Conservation (phyloP, 2,888 invertebrate genomes). For the Entomobrya multifasciata region DNA sequence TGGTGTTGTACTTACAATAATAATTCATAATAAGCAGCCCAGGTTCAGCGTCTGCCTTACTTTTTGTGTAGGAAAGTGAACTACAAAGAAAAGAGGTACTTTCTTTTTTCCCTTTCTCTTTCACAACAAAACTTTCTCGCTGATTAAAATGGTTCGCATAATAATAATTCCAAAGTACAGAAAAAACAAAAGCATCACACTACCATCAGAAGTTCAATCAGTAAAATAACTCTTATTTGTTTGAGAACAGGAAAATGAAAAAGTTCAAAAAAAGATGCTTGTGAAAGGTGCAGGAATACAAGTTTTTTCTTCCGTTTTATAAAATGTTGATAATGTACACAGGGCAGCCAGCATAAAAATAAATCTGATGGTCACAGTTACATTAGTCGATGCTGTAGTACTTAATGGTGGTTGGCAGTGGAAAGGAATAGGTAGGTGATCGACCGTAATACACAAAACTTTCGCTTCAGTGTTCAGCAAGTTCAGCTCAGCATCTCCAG, state of each 20-base stretch:
- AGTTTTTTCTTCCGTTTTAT: background rate
- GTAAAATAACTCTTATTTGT: background rate
- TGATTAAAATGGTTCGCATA: background rate
- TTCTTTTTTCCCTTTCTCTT: background rate
- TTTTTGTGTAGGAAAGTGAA: background rate
- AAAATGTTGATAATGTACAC: background rate
- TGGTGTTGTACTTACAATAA: constrained; percentile 22
- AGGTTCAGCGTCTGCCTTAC: background rate
- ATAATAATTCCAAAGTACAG: background rate
- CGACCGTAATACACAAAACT: background rate
- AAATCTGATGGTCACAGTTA: background rate
- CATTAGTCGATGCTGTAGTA: too few relatives aligned
- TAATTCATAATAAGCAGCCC: constrained; percentile 30
- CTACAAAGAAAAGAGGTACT: background rate
- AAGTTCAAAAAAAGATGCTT: too few relatives aligned
- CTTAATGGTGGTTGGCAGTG: background rate
- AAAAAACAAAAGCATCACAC: background rate
- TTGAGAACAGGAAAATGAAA: too few relatives aligned
- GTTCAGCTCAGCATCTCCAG: background rate
- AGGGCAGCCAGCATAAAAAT: background rate
- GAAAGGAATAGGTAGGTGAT: background rate
- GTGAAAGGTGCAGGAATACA: background rate
- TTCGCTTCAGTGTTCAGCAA: background rate
- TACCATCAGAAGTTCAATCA: background rate
- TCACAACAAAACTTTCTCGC: background rate